These are phyloP conservation scores for Trichonephila clavata DNA, from an alignment of 1,140 invertebrate species.

Conservation along the genomic window DNA sequence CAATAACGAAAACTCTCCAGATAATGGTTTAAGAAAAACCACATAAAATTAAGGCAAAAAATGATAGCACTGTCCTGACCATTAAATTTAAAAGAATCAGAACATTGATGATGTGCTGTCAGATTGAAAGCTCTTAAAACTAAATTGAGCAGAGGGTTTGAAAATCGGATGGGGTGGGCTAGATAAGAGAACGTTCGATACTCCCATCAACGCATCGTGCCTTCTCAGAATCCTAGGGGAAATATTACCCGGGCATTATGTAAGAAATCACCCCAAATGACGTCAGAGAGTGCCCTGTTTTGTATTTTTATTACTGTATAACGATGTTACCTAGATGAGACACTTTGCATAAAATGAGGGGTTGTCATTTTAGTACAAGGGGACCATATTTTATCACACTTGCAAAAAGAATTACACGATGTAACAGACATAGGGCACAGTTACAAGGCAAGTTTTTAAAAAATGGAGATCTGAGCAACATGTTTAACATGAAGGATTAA, in stretches of 20 bases:
- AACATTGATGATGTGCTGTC: neutral
- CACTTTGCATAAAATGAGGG: constrained; percentile 22
- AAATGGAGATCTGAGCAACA: too few species aligned
- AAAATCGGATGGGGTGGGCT: constrained; percentile 5
- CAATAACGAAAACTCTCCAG: neutral
- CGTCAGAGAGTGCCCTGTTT: constrained; percentile 45
- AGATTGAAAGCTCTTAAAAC: constrained; percentile 62
- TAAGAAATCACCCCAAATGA: constrained; percentile 71
- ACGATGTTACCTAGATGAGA: constrained; percentile 38
- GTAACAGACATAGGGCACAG: too few species aligned
- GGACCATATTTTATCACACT: neutral
- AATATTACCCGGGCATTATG: constrained; percentile 68
- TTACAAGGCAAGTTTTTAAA: too few species aligned
- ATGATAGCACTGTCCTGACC: neutral
- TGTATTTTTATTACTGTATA: constrained; percentile 56
- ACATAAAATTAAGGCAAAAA: neutral
- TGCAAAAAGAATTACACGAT: too few species aligned
- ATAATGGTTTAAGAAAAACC: neutral
- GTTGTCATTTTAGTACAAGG: constrained; percentile 8
- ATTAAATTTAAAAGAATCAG: constrained; percentile 36
- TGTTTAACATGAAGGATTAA: too few species aligned
- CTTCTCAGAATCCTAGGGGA: constrained; percentile 40
- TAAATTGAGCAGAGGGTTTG: constrained; percentile 52
- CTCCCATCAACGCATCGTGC: neutral
- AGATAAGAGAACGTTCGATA: constrained; percentile 52